phyloP scores from a whole-genome alignment of 2,113 vertebrate species.

The Bothrops jararaca region DNA sequence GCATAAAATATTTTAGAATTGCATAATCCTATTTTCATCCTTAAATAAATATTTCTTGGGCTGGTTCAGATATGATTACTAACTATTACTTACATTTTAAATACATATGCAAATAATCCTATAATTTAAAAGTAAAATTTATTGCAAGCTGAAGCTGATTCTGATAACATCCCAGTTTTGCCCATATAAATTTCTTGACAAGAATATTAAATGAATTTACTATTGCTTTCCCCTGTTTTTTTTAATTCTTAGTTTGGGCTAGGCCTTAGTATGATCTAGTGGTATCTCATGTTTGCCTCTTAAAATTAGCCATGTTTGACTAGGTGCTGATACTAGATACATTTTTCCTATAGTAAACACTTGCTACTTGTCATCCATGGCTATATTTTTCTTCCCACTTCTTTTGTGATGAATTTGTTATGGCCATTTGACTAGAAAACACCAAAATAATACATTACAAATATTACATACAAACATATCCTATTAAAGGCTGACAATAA shows the following conservation, averaged over 20 bases:
- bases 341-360: background rate
- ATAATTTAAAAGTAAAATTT: background rate
- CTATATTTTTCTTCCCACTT: background rate
- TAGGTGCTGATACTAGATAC: background rate
- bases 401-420: background rate
- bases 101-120: background rate
- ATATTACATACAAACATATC: background rate
- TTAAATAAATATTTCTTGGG: background rate
- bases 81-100: background rate
- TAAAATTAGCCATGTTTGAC: background rate
- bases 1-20: background rate
- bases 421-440: background rate
- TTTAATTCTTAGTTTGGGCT: background rate
- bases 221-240: background rate
- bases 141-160: background rate
- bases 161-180: background rate
- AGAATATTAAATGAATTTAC: background rate
- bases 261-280: background rate
- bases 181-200: background rate
- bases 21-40: background rate
- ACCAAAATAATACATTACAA: background rate
- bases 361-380: background rate
- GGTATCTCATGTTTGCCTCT: background rate
- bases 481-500: background rate
- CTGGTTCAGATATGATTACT: background rate